Evolutionary conservation across 2,797 vertebrate species (phyloP), one percentile per base, ranked within the genome.

Genomic region (Phataginus tetradactyla): DNA sequence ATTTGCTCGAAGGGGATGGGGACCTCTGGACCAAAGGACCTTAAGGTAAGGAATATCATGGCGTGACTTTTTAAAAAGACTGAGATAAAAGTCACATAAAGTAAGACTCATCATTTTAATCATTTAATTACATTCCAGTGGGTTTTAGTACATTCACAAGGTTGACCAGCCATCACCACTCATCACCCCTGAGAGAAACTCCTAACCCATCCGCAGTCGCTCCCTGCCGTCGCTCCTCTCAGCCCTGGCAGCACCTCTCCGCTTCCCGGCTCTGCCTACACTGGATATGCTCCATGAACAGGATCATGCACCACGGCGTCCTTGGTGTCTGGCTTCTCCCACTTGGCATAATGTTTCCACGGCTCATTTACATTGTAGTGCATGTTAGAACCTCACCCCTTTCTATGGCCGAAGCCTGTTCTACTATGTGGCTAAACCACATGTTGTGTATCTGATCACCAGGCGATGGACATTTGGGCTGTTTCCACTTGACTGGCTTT

Each of bases 331-430:
- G 25, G 42, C 55, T 64, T 13, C 34, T 39, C 37, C 39, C 17
- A 34, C 74, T 64, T n/a, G 18, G 45, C 3, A 4, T 29, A n/a
- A 25, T 55, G 29, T 75, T 61, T 18, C 32, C n/a, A 32, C 34
- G 8, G 32, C 20, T 39, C 39, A 69, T 25, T 0, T 7, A 23
- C 0, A 0, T 0, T 1, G 1, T 21, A 27, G 34, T 8, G 2
- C 3, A 29, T 5, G 10, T 80, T 1, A 0, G 32, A 17, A 12
- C 12, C 10, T 53, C 18, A 5, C n/a, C 32, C 5, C 5, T 74
- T 37, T 20, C 55, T 15, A 15, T 5, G 51, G 14, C 29, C 1
- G 32, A 45, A 4, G 23, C 68, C 25, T 27, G 68, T 12, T 59
- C 29, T 39, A 7, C 8, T 18, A 4, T 6, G 25, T 20, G 29